phyloP scores from a whole-genome alignment of 2,797 vertebrate species.

The Sebastes melanostomus region DNA sequence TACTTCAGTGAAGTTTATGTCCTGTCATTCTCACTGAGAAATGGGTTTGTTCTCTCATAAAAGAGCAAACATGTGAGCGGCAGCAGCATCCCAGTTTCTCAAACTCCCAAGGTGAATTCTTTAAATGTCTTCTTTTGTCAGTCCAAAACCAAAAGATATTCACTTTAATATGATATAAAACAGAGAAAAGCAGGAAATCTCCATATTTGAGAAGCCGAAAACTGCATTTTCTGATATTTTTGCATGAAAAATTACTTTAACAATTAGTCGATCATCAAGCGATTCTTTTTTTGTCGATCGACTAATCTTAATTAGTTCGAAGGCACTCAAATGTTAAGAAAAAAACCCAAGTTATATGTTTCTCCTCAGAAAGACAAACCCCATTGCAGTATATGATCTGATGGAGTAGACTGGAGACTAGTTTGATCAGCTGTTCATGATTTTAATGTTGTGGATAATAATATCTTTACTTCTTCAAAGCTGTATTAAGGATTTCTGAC shows the following conservation, averaged over 20 bases:
- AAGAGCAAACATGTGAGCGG: neutral
- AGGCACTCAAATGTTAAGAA: neutral
- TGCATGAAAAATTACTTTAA: too few relatives aligned
- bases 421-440: neutral
- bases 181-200: too few relatives aligned
- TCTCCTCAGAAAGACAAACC: neutral
- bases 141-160: too few relatives aligned
- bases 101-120: too few relatives aligned
- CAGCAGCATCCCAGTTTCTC: neutral
- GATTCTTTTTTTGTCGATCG: too few relatives aligned
- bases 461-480: neutral
- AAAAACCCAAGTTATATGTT: neutral
- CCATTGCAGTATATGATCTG: too few relatives aligned
- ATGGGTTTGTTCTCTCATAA: neutral
- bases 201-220: too few relatives aligned
- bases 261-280: too few relatives aligned
- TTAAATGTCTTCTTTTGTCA: too few relatives aligned
- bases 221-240: too few relatives aligned
- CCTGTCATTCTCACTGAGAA: neutral
- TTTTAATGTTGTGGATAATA: neutral
- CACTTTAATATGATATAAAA: too few relatives aligned
- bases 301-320: neutral
- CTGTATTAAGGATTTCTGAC: neutral
- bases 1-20: constrained; percentile 7
- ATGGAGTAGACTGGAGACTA: neutral